Evolutionary conservation across 2,113 vertebrate species (phyloP), one percentile per base, ranked within the genome.

Genomic region (Odocoileus hemionus): DNA sequence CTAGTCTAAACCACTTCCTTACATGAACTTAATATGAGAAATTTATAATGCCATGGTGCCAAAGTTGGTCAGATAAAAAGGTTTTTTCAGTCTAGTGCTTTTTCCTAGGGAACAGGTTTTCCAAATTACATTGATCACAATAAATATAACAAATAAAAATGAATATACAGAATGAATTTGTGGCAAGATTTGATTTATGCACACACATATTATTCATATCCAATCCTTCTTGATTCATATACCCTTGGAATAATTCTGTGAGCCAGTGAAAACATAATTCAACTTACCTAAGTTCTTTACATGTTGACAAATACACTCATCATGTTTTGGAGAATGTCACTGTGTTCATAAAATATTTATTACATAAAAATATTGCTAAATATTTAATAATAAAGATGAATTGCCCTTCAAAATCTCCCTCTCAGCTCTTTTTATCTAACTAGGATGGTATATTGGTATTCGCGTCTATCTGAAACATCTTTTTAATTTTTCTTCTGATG

Each of bases 321-420:
- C 74, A 52, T 39, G 80, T 91, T 90, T 87, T 84, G 52, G 64
- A 86, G 88, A 96, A 87, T 84, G 36, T 64, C 28, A 55, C 39
- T 79, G 1, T 33, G 57, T 64, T 83, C 39, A 93, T 95, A 92
- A 97, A 96, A 58, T 96, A 97, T 87, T 96, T 96, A 90, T 54
- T 64, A 64, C 26, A 39, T 39, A 33, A 94, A 95, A 88, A 67
- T 80, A 86, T n/a, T 94, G 61, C 55, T 94, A 95, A 94, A 97
- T 96, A 95, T 92, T 96, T 94, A 96, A 96, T 88, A 78, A 76
- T 76, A 39, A 76, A 89, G 30, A 39, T 92, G 16, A 79, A 89
- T 76, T 86, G 30, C 3, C 52, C 14, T 92, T 30, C 1, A 79
- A 86, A 84, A 94, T 64, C n/a, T 50, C 21, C 13, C 91, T 88